phyloP scores from a whole-genome alignment of 2,113 vertebrate species.

The Sylvietta virens region DNA sequence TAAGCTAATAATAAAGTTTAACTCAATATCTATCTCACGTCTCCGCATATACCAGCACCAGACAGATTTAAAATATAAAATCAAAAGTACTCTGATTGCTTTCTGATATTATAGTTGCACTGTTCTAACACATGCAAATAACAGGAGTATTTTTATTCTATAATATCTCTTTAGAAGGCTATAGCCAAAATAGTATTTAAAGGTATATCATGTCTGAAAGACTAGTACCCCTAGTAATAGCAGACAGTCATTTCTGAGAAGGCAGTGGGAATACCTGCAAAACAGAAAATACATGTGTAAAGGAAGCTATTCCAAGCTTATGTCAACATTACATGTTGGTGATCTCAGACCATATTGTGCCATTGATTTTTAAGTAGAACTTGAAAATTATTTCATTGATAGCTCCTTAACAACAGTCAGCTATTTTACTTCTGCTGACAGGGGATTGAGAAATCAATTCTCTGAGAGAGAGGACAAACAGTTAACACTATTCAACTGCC shows the following conservation, averaged over 20 bases:
- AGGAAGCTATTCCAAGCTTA: not conserved
- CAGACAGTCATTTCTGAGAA: not conserved
- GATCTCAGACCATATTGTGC: not conserved
- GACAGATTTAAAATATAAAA: not conserved
- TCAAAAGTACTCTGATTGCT: not conserved
- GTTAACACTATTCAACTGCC: slow-evolving; percentile 17
- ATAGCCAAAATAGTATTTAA: not conserved
- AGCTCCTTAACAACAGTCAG: slow-evolving; percentile 1
- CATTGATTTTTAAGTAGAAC: slow-evolving; percentile 40
- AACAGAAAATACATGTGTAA: not conserved
- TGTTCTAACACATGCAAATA: not conserved
- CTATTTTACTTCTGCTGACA: slow-evolving; percentile 34
- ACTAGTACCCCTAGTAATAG: not conserved
- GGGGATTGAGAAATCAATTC: slow-evolving; percentile 18
- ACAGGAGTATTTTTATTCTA: not conserved
- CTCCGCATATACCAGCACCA: not conserved
- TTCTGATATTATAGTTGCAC: not conserved
- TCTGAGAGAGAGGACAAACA: not conserved
- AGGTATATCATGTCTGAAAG: not conserved
- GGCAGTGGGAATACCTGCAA: not conserved
- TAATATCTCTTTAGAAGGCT: not conserved
- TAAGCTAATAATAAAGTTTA: not conserved
- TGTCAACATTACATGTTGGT: not conserved
- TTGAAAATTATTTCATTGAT: slow-evolving; percentile 24
- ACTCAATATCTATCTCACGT: not conserved